Percentiles rank a stretch among this genome's conserved stretches.
Evolutionary conservation across 2,888 invertebrate genomes (phyloP).

Genomic region (Stramonita haemastoma): DNA sequence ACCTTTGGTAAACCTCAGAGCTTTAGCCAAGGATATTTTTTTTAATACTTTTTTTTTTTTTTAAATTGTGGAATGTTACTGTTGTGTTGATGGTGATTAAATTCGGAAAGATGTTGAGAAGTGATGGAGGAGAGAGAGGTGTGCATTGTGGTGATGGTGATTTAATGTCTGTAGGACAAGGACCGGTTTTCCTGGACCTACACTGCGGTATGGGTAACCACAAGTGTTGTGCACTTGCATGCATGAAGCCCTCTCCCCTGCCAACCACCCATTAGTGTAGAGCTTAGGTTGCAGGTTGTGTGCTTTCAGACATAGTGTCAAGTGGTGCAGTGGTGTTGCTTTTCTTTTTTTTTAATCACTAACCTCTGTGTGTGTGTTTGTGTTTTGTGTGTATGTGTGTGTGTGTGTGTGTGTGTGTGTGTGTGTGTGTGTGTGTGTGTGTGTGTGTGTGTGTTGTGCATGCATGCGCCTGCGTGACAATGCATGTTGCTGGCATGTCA

Average conservation of each 20-base stretch:
- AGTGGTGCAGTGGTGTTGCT: background rate
- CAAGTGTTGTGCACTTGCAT: background rate
- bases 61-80: background rate
- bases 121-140: background rate
- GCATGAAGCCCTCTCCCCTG: background rate
- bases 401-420: slow-evolving; percentile 7
- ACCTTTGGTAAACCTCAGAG: too few relatives aligned
- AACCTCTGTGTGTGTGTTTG: background rate
- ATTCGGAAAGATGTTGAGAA: background rate
- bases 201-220: background rate
- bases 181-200: background rate
- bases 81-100: background rate
- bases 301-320: background rate
- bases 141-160: background rate
- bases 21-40: too few relatives aligned
- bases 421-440: background rate
- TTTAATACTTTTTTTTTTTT: too few relatives aligned
- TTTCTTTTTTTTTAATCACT: background rate
- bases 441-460: background rate
- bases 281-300: background rate
- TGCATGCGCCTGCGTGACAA: background rate
- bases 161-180: background rate
- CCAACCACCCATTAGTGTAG: background rate
- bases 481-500: background rate
- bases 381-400: background rate